Percentiles rank a stretch among this genome's conserved stretches.
phyloP scores from a whole-genome alignment of 2,113 vertebrate genomes.

The Toxotes chatareus region DNA sequence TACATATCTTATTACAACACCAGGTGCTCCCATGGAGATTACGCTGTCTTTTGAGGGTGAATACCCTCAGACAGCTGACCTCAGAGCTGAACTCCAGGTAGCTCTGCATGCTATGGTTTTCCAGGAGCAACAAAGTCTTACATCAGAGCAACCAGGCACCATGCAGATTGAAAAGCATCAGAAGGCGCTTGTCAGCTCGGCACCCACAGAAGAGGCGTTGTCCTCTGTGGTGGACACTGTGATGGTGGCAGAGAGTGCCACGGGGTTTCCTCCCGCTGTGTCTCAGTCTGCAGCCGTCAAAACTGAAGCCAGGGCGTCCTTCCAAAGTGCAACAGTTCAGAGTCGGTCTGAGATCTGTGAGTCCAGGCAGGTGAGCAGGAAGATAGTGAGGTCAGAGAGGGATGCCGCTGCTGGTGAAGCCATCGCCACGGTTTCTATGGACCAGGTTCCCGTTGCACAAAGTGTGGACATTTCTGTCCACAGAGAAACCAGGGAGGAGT shows the following conservation, averaged over 20 bases:
- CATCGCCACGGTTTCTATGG: conserved; percentile 35
- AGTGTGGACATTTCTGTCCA: conserved; percentile 61
- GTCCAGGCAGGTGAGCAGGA: conserved; percentile 63
- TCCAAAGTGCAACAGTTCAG: conserved; percentile 61
- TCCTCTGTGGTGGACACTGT: conserved; percentile 73
- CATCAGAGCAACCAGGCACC: conserved; percentile 77
- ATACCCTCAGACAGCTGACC: conserved; percentile 84
- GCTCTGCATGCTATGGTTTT: conserved; percentile 87
- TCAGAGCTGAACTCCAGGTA: conserved; percentile 85
- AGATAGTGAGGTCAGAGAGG: conserved; percentile 71
- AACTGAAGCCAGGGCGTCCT: conserved; percentile 68
- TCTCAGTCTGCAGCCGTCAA: conserved; percentile 69
- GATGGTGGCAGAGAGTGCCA: conserved; percentile 71
- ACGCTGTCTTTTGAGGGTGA: conserved; percentile 84
- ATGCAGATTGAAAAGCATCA: conserved; percentile 57
- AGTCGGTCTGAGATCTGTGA: conserved; percentile 65
- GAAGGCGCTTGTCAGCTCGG: conserved; percentile 57
- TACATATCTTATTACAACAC: conserved; percentile 86
- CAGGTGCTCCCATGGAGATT: conserved; percentile 84
- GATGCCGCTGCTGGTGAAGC: conserved; percentile 51
- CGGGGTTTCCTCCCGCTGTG: conserved; percentile 49
- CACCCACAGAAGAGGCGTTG: conserved; percentile 59
- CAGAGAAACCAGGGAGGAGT: conserved; percentile 77
- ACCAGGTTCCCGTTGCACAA: conserved; percentile 58
- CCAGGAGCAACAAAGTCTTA: conserved; percentile 84